Conservation (phyloP, 1,140 invertebrate species). For the Belonocnema kinseyi region DNA sequence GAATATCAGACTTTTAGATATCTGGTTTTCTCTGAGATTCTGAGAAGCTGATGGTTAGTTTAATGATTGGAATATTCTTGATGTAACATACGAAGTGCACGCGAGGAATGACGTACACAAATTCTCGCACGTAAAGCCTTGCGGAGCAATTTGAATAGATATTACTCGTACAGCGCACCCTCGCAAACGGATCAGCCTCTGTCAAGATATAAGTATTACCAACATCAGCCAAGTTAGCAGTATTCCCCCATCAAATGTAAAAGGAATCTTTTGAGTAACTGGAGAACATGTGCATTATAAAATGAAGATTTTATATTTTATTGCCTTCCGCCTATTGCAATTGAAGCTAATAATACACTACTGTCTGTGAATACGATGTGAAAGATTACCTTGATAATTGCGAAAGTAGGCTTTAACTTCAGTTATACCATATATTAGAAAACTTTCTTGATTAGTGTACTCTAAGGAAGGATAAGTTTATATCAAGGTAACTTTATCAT, state of each 20-base stretch:
- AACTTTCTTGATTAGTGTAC: too few relatives aligned
- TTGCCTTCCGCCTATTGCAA: neutral
- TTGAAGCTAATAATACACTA: neutral
- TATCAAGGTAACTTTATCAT: neutral
- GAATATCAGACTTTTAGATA: neutral
- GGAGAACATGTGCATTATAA: neutral
- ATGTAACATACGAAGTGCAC: slow-evolving; percentile 24
- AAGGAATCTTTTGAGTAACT: slow-evolving; percentile 3
- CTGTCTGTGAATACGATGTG: too few relatives aligned
- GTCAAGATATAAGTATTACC: neutral
- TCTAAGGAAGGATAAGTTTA: neutral
- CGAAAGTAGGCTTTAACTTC: neutral
- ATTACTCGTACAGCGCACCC: slow-evolving; percentile 16
- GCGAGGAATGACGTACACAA: slow-evolving; percentile 18
- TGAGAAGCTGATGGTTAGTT: slow-evolving; percentile 10
- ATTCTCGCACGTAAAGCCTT: slow-evolving; percentile 18
- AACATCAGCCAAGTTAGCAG: neutral
- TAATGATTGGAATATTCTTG: slow-evolving; percentile 27
- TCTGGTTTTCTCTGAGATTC: neutral
- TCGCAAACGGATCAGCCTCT: slow-evolving; percentile 29
- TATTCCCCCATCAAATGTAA: neutral
- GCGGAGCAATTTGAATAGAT: slow-evolving; percentile 26
- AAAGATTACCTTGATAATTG: neutral
- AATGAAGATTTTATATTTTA: slow-evolving; percentile 4
- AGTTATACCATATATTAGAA: too few relatives aligned